phyloP scores from a whole-genome alignment of 2,888 invertebrate genomes.

The Sisyra nigra region DNA sequence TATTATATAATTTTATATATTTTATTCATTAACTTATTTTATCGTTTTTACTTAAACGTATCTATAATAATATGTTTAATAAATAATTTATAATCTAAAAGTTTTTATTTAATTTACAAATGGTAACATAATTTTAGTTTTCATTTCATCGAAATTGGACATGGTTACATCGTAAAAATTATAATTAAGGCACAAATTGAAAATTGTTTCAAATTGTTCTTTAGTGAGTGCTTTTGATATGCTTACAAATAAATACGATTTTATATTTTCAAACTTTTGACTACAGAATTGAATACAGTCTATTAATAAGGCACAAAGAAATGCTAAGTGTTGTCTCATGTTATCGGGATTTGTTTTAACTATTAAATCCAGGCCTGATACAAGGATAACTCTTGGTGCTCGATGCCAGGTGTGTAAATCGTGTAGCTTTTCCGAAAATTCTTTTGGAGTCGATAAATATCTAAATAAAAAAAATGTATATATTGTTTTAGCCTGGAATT shows the following conservation, averaged over 20 bases:
- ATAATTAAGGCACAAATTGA: background rate
- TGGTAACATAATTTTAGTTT: background rate
- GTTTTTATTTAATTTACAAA: background rate
- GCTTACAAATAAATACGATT: conserved; percentile 9
- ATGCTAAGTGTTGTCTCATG: conserved; percentile 15
- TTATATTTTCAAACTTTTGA: conserved; percentile 8
- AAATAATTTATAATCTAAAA: too few species aligned
- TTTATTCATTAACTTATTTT: background rate
- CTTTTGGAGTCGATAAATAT: conserved; percentile 20
- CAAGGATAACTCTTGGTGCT: conserved; percentile 20
- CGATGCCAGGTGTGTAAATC: conserved; percentile 21
- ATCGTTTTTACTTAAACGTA: background rate
- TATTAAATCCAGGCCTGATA: conserved; percentile 20
- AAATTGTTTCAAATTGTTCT: background rate
- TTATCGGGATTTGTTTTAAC: conserved; percentile 14
- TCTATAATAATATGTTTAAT: background rate
- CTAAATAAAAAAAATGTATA: conserved; percentile 17
- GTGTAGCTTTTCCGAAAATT: conserved; percentile 21
- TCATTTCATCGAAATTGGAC: background rate
- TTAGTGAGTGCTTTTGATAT: background rate
- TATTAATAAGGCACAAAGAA: conserved; percentile 18
- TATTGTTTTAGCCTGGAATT: too few species aligned
- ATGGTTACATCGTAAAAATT: background rate
- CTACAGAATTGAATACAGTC: conserved; percentile 19
- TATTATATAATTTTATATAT: background rate